Evolutionary conservation across 2,888 invertebrate species (phyloP), one percentile per base, ranked within the genome.

Genomic region (Euzophera pinguis): DNA sequence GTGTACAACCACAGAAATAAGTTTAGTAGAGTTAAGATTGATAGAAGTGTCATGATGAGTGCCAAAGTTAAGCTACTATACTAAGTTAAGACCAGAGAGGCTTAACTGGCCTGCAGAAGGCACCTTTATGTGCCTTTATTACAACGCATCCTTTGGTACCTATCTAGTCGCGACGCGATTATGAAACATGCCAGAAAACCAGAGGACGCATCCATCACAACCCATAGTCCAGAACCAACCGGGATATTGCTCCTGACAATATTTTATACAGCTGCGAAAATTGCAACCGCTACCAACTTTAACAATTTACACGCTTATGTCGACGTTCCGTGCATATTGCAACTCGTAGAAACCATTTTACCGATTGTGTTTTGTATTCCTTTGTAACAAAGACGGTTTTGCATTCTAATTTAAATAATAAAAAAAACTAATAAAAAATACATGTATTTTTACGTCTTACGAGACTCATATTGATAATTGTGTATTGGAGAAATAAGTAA

Each of bases 241-340:
- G 71, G 66, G 65, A 70, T 74, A 63, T 65, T 71, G 67, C 67
- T 67, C 66, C 69, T 78, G 78, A 81, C 79, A 78, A 83, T 87
- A 84, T 86, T 85, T 84, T 83, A 82, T 78, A 78, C 75, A 72
- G 73, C 79, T 74, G 75, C 61, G 82, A 79, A 84, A 84, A 85
- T 87, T 84, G 84, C 83, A 79, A 81, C 80, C 78, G 65, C 71
- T 65, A 73, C 75, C 71, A 87, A 86, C 83, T 86, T 83, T 78
- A 78, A 79, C 84, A 85, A 86, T 84, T 85, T 82, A 78, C 82
- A 78, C 73, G 67, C 67, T 65, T 66, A 65, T 68, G 67, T 68
- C 61, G 67, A 64, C 67, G 66, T 64, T 70, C 69, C 67, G 63
- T 73, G 75, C 72, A 80, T 77, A 76, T 75, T 74, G 75, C 69